Percentiles rank a stretch among this genome's conserved stretches.
phyloP scores from a whole-genome alignment of 2,797 vertebrate genomes.

The Anniella stebbinsi region DNA sequence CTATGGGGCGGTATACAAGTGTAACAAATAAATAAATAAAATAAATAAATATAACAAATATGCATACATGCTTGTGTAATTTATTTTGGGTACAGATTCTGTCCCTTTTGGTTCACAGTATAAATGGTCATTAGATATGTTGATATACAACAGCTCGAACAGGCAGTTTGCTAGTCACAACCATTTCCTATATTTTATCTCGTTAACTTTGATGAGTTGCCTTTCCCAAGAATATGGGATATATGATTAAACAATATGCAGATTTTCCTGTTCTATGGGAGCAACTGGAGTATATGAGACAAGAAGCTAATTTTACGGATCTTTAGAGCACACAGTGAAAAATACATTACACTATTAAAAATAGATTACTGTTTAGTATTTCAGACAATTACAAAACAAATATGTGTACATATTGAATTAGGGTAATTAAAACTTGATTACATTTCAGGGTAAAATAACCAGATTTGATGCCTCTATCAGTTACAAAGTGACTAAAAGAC shows the following conservation, averaged over 20 bases:
- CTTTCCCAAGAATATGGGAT: background rate
- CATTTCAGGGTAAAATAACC: constrained; percentile 36
- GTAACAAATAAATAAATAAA: too few species aligned
- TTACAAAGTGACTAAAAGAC: constrained; percentile 34
- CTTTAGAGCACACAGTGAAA: constrained; percentile 46
- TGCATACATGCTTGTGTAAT: background rate
- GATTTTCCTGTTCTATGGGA: constrained; percentile 23
- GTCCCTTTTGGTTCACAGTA: background rate
- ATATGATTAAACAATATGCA: constrained; percentile 22
- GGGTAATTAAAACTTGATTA: constrained; percentile 57
- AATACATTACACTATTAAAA: constrained; percentile 32
- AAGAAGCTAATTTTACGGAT: constrained; percentile 30
- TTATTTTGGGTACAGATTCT: background rate
- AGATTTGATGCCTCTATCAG: constrained; percentile 39
- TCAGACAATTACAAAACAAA: constrained; percentile 50
- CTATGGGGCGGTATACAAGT: too few species aligned
- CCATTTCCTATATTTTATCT: background rate
- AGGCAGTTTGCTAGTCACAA: background rate
- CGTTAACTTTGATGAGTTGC: background rate
- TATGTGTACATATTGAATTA: constrained; percentile 44
- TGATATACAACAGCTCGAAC: background rate
- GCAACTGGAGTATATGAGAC: constrained; percentile 22
- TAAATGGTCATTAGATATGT: background rate
- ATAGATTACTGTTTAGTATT: constrained; percentile 47
- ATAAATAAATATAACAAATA: too few species aligned